Base-by-base conservation (phyloP, 2,888 invertebrate species). In the Eupeodes luniger region DNA sequence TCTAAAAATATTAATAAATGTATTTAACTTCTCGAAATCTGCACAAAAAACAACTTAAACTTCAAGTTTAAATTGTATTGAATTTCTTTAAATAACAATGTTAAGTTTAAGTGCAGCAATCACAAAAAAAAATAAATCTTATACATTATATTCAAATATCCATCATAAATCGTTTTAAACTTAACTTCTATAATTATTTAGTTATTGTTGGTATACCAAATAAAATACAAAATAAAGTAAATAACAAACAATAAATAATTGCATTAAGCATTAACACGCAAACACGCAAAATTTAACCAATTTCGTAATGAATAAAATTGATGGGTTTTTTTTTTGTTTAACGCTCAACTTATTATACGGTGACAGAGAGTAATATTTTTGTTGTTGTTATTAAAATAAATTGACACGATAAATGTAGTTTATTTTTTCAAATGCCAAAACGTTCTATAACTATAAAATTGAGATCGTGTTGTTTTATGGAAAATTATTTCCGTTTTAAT, bases 221-320 rank as follows among this genome's bases (percentile, higher is more conserved):
- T 40, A 44, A 11, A 64, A 44, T 40, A 44, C 4, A 36, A 69
- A 55, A 55, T 66, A 19, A 66, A 66, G 47, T 64, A 64, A 64
- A 64, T 12, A 70, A 57, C 57, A 40, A 40, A 40, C 5, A 66
- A 64, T 5, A 11, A 79, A 70, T 40, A 79, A 47, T 70, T 79
- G 62, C 62, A 70, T 4, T 9, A 40, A 40, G 40, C 40, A 40
- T 27, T 27, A 40, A 79, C 61, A 40, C 47, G 34, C 40, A 76
- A 76, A 14, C 70, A 77, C 57, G 77, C 67, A 57, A 77, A 67
- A 49, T 16, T 67, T 59, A 34, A 70, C 40, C 40, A 27, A 70
- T 69, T 78, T 67, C 57, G 40, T 55, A 70, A 70, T 70, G 34
- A 59, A 40, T 7, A 40, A 79, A 79, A 53, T 62, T 36, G 47